Evolutionary conservation across 2,797 vertebrate genomes (phyloP).

Genomic region (Moxostoma hubbsi): DNA sequence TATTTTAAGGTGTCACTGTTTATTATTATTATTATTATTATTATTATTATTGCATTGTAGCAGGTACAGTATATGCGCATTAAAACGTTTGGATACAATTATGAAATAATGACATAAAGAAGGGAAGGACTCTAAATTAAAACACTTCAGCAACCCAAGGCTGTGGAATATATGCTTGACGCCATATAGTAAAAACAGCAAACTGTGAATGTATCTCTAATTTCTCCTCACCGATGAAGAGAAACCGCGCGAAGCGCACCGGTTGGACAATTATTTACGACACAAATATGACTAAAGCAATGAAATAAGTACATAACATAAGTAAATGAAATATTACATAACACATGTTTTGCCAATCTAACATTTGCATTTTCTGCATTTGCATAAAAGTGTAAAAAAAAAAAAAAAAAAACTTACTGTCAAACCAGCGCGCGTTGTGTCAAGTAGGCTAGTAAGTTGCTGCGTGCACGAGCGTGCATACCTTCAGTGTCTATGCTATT

Average conservation of each 20-base stretch:
- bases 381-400: background rate
- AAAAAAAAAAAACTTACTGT: background rate
- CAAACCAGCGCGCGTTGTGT: background rate
- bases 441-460: background rate
- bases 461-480: conserved; percentile 11
- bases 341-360: background rate
- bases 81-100: no score
- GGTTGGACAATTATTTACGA: background rate
- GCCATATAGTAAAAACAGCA: background rate
- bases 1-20: no score
- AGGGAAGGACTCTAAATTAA: background rate
- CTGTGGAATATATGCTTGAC: background rate
- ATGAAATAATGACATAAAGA: no score
- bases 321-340: background rate
- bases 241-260: background rate
- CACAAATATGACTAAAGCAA: background rate
- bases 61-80: no score
- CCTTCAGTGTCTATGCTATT: background rate
- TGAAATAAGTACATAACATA: no score
- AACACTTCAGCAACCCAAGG: background rate
- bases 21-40: no score
- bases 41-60: no score
- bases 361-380: no score
- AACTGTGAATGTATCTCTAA: background rate
- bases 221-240: background rate